These are phyloP conservation scores for Todiramphus chloris DNA, from an alignment of 2,113 vertebrate species.

Conservation along the genomic window DNA sequence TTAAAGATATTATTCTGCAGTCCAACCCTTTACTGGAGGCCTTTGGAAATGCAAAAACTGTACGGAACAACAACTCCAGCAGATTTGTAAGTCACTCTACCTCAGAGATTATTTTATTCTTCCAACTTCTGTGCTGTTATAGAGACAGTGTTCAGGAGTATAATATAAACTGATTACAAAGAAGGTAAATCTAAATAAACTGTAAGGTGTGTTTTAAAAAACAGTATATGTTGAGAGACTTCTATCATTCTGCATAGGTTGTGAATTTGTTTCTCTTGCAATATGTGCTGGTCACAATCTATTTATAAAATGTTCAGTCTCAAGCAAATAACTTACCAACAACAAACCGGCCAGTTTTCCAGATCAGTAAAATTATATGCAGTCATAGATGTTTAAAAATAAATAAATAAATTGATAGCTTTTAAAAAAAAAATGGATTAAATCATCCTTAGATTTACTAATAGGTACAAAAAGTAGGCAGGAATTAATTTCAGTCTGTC, in stretches of 20 bases:
- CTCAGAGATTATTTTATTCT: not conserved
- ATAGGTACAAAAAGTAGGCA: not conserved
- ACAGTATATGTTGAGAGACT: not conserved
- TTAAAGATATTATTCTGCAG: constrained; percentile 98
- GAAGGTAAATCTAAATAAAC: not conserved
- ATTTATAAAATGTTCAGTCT: not conserved
- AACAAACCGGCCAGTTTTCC: not conserved
- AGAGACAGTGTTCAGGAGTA: not conserved
- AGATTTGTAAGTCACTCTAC: constrained; percentile 87
- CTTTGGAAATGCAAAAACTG: constrained; percentile 96
- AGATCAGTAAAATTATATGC: not conserved
- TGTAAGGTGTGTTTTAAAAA: not conserved
- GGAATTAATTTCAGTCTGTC: not conserved
- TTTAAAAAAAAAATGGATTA: not conserved
- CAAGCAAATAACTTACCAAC: not conserved
- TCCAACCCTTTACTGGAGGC: constrained; percentile 96
- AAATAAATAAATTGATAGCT: not conserved
- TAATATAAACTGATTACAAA: not conserved
- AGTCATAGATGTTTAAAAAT: not conserved
- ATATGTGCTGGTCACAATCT: not conserved
- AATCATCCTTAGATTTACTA: not conserved
- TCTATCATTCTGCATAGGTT: not conserved
- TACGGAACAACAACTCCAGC: constrained; percentile 99
- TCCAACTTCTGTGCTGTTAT: not conserved
- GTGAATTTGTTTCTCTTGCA: not conserved